Conservation (phyloP, 2,888 invertebrate genomes). For the Neria commutata region DNA sequence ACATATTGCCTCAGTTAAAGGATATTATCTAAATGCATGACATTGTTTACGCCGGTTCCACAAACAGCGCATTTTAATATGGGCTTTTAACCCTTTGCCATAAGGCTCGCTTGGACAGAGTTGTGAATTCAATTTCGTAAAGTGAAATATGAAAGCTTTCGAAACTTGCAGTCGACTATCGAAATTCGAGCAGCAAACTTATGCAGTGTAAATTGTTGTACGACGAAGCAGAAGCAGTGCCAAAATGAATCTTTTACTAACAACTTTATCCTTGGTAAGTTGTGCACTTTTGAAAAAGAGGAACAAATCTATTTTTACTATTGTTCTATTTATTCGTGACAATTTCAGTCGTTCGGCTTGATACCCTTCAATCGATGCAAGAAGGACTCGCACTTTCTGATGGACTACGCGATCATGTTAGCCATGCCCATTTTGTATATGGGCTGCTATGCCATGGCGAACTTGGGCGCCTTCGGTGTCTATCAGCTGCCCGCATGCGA, state of each 20-base stretch:
- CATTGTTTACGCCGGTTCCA: no score
- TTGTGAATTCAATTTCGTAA: conserved; percentile 32
- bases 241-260: conserved; percentile 44
- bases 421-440: conserved; percentile 48
- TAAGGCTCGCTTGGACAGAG: no score
- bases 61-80: no score
- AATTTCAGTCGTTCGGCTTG: conserved; percentile 47
- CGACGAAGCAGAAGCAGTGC: no score
- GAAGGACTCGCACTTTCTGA: conserved; percentile 29
- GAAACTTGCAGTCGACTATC: no score
- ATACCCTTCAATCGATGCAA: conserved; percentile 52
- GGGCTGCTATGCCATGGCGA: conserved; percentile 37
- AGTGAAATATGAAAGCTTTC: no score
- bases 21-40: conserved; percentile 52
- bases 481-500: conserved; percentile 40
- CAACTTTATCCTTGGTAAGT: conserved; percentile 43
- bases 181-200: no score
- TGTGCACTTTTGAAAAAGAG: no score
- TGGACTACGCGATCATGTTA: conserved; percentile 51
- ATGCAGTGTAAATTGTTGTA: no score
- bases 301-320: no score
- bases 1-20: conserved; percentile 19
- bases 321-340: not conserved
- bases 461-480: conserved; percentile 31
- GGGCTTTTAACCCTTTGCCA: conserved; percentile 32